Evolutionary conservation across 2,113 vertebrate genomes (phyloP).

Genomic region (Neoarius graeffei): DNA sequence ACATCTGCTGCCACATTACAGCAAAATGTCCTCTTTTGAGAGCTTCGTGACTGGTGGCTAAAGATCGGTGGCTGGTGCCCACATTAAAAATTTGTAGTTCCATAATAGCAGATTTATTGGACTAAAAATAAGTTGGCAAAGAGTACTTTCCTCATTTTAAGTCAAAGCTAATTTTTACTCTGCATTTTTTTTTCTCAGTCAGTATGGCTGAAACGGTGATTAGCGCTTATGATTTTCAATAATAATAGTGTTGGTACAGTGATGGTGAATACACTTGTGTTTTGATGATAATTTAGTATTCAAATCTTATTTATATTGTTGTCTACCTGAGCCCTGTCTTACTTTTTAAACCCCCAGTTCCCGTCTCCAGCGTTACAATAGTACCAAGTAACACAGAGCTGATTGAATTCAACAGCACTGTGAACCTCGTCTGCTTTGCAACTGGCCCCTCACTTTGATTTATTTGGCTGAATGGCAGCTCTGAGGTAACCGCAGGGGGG

Average conservation of each 20-base stretch:
- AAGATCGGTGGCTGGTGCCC: neutral
- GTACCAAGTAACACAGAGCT: no score
- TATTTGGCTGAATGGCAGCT: no score
- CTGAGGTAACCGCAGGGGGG: no score
- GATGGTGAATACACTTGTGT: neutral
- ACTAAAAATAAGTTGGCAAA: neutral
- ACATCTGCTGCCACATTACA: neutral
- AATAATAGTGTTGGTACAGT: neutral
- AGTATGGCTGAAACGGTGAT: no score
- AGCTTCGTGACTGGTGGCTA: neutral
- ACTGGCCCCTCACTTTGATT: no score
- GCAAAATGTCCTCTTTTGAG: neutral
- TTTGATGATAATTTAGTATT: neutral
- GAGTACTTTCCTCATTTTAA: neutral
- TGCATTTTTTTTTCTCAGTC: no score
- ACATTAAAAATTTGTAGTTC: neutral
- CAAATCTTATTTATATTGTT: neutral
- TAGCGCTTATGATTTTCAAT: no score
- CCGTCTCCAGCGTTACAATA: constrained; percentile 34
- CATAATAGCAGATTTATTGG: neutral
- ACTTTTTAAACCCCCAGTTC: constrained; percentile 28
- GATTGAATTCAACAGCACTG: no score
- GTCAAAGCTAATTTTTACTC: no score
- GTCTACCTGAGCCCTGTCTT: neutral
- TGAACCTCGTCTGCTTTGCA: no score